Percentiles rank a stretch among this genome's conserved stretches.
These are phyloP conservation scores for Plectrocnemia conspersa DNA, from an alignment of 1,140 invertebrate species.

Conservation along the genomic window DNA sequence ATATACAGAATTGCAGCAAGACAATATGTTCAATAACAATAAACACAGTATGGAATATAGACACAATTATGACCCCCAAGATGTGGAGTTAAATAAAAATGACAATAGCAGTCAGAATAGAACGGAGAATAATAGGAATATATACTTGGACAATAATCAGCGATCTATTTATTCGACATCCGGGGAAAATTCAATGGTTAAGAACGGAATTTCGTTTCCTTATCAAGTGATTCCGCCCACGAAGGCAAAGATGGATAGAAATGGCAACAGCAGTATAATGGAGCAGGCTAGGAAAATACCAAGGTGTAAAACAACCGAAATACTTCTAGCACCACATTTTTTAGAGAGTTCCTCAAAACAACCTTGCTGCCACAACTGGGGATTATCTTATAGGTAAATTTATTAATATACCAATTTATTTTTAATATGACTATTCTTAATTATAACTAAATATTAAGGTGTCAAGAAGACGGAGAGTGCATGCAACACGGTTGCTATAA, in stretches of 20 bases:
- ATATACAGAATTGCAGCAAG: conserved; percentile 24
- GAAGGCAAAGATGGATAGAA: conserved; percentile 32
- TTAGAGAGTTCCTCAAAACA: conserved; percentile 46
- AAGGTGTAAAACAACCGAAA: conserved; percentile 67
- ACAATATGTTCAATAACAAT: conserved; percentile 8
- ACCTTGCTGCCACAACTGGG: conserved; percentile 50
- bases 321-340: conserved; percentile 71
- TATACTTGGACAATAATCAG: conserved; percentile 16
- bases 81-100: conserved; percentile 15
- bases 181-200: conserved; percentile 9
- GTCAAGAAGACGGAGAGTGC: conserved; percentile 43
- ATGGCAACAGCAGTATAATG: conserved; percentile 22
- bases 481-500: conserved; percentile 16
- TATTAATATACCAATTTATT: conserved; percentile 5
- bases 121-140: conserved; percentile 10
- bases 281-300: conserved; percentile 49
- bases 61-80: conserved; percentile 27
- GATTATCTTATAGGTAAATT: conserved; percentile 45
- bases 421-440: not conserved
- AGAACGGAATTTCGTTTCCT: conserved; percentile 24
- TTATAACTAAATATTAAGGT: conserved; percentile 28
- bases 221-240: conserved; percentile 37
- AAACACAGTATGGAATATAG: conserved; percentile 22
- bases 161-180: conserved; percentile 1
- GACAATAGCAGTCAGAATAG: conserved; percentile 12